Evolutionary conservation across 2,888 invertebrate species (phyloP), one percentile per base, ranked within the genome.

Genomic region (Acronicta leporina): DNA sequence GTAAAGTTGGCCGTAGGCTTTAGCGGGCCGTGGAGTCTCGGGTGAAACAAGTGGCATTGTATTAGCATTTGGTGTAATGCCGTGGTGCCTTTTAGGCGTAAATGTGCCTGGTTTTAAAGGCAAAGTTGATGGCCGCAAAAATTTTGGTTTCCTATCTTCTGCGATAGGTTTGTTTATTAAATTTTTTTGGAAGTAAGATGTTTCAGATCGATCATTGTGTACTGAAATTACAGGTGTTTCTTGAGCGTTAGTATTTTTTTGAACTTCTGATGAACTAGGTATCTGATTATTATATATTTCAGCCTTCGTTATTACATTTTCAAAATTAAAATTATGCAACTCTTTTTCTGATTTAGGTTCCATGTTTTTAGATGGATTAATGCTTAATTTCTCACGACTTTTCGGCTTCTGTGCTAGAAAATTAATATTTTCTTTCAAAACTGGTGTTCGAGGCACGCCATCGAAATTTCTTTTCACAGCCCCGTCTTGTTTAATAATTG

Each of bases 1-100:
- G 89, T 97, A 98, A 61, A 98, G 95, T 87, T 98, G 98, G 44
- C 97, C 97, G 84, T 98, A 98, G 33, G 97, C 97, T 87, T 98
- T 98, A 42, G 97, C 97, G 1, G 98, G 98, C 14, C 98, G 94
- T 10, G 98, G 98, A 0, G 98, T 98, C 89, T 98, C 98, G 0
- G 98, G 98, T 65, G 98, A 98, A 49, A 98, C 97, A 52, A 98
- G 91, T 10, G 97, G 97, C 91, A 97, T 95, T 51, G 97, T 97
- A 81, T 97, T 97, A 48, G 97, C 96, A 56, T 97, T 97, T 1
- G 97, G 97, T 0, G 97, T 97, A 47, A 97, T 96, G 0, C 97
- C 97, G 81, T 97, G 97, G 86, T 97, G 97, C 58, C 96, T 96
- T 87, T 98, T 98, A 9, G 97, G 96, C 6, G 96, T 96, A 72